Base-by-base conservation (phyloP, 2,113 vertebrate species). In the Pygoscelis adeliae region DNA sequence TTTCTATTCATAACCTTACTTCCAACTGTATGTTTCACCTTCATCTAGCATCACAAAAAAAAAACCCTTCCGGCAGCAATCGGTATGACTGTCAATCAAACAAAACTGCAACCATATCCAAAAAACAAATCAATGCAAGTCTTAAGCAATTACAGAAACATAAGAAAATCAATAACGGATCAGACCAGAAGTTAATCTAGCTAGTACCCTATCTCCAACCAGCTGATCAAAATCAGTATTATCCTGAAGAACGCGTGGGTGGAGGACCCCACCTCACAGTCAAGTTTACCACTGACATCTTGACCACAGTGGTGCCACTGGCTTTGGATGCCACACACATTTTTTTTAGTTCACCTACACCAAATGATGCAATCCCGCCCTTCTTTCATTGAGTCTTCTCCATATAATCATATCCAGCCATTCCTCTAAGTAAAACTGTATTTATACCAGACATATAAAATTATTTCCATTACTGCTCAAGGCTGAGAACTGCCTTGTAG, bases 21-120 rank as follows among this genome's bases (percentile, higher is more conserved):
- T 92, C 70, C 90, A 96, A 90, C 89, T 85, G 34, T 36, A 84
- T 15, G 22, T 82, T 82, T 97, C 77, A 87, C 52, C 66, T 89
- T 91, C 42, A 72, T 55, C 74, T 61, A 65, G 40, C 38, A 89
- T 25, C 56, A 78, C 30, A 76, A 76, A 79, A 74, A 74, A 70
- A 78, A 29, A 3, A 13, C 42, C 27, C 42, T 84, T 79, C 32
- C 2, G 2, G 36, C n/a, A 88, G 65, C 30, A 61, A 83, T 82
- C 69, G n/a, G 30, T 82, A 66, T 13, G 47, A 90, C 47, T 87
- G 80, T 34, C 56, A 86, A 81, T 81, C 72, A 84, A 79, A 61
- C 55, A 87, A 83, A 95, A 79, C 53, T 42, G 69, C 69, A 92
- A 34, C n/a, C 15, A 11, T 38, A 86, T 34, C 2, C 5, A 87